Evolutionary conservation across 1,140 invertebrate species (phyloP), one percentile per base, ranked within the genome.

Genomic region (Magallana gigas): DNA sequence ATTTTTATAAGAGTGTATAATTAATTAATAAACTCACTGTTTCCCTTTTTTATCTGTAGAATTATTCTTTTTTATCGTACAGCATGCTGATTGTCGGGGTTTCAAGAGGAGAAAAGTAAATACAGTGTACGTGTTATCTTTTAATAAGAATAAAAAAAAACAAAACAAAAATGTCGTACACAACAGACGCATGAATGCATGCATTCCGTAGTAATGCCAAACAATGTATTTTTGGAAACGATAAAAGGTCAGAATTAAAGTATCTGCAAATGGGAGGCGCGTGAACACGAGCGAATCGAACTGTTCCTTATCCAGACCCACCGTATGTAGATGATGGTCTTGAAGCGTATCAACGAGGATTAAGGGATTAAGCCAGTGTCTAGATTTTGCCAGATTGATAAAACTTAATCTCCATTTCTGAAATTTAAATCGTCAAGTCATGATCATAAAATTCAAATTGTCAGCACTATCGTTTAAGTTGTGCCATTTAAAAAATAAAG

Each of bases 401-500:
- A 76, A 23, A 12, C 36, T 12, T 76, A 36, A 76, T 76, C 68
- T 36, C 68, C 68, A 76, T 76, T 29, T 29, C 68, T 76, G 68
- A 76, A 76, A 64, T 64, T 64, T 64, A 64, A 64, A 76, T 76
- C 68, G 68, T 76, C 68, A 76, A 76, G 68, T 76, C 68, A 76
- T 12, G 68, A 76, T 76, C 68, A 76, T 76, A 36, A 76, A 76
- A 76, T 11, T 29, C 23, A 48, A 48, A 48, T 48, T 76, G 68
- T 76, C 68, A 36, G 36, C 18, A 7, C 23, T 29, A 29, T 76
- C 23, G 18, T 76, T 64, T n/a, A n/a, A 64, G 18, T 8, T 8
- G 16, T 16, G 8, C 8, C 18, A 76, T 76, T 23, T 36, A 29
- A 29, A 11, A 29, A 76, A 76, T 12, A 12, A 76, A 12, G 60